Evolutionary conservation across 1,140 invertebrate species (phyloP).

Genomic region (Sinella curviseta): DNA sequence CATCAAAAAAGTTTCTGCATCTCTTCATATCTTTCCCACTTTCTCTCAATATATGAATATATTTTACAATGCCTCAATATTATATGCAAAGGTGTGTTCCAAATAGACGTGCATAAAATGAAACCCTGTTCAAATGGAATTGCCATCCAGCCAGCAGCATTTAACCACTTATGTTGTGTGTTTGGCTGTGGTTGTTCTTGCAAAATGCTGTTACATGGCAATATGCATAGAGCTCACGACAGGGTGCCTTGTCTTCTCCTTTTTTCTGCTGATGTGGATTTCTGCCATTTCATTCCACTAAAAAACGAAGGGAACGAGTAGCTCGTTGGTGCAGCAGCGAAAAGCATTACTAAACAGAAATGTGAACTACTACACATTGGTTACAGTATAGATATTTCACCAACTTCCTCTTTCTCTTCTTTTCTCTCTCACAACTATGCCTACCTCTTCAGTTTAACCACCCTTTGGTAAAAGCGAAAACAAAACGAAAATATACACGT

Average conservation of each 20-base stretch:
- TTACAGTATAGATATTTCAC: no score
- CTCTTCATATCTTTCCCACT: no score
- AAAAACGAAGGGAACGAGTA: no score
- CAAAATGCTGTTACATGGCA: neutral
- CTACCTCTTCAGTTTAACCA: no score
- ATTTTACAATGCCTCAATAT: neutral
- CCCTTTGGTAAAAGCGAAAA: no score
- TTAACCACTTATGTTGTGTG: neutral
- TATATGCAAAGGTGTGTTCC: neutral
- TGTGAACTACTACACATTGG: neutral
- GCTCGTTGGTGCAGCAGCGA: no score
- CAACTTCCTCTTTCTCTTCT: no score
- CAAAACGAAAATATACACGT: no score
- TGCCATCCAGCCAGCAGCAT: neutral
- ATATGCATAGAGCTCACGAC: neutral
- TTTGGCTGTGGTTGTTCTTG: neutral
- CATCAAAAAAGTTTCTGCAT: no score
- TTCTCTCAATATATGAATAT: no score
- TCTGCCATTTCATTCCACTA: neutral
- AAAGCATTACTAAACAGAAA: neutral
- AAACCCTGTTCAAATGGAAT: neutral
- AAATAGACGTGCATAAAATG: neutral
- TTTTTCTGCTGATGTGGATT: neutral
- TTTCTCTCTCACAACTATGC: no score
- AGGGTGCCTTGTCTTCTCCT: neutral